Base-by-base conservation (phyloP, 2,797 vertebrate genomes). In the Melopsittacus undulatus region DNA sequence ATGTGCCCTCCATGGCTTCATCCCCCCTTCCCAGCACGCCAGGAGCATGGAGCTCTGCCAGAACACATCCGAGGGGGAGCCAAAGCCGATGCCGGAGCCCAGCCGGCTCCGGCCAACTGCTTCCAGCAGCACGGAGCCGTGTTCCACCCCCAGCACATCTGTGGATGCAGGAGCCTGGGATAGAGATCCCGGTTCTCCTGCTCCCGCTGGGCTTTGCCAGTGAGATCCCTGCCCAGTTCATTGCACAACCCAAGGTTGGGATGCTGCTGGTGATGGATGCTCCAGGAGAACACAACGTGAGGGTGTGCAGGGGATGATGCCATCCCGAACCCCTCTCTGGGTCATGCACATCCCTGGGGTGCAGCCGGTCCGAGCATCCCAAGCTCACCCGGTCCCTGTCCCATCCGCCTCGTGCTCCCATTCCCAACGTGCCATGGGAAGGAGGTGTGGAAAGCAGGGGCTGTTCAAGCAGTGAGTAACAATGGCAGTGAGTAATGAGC, bases 61-160 rank as follows among this genome's bases (percentile, higher is more conserved):
- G 59, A 54, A 42, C 82, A 63, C 26, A 5, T 70, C 76, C 7
- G 9, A 49, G 46, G 64, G 51, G 48, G 34, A 57, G 56, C 56
- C 56, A 57, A 57, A 0, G 3, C 61, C 2, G 61, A 36, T 83
- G 91, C 82, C 81, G 24, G 7, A 82, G 43, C 59, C 64, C 80
- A 20, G 54, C 59, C 9, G 0, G 11, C 77, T 70, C 83, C 5
- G 16, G 92, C 88, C 66, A 62, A 72, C 62, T 29, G 57, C n/a
- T 90, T 34, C 3, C 54, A 52, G 77, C 81, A 17, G 9, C 2
- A 21, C 2, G 73, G 83, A 67, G 34, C 11, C 57, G 10, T 1
- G 21, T 54, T 83, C 93, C 92, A 46, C 92, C 91, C 86, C 94
- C 90, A 4, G 45, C 86, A 90, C 93, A 95, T 92, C 92, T 90